Base-by-base conservation (phyloP, 2,888 invertebrate species). In the Gibbula magus region DNA sequence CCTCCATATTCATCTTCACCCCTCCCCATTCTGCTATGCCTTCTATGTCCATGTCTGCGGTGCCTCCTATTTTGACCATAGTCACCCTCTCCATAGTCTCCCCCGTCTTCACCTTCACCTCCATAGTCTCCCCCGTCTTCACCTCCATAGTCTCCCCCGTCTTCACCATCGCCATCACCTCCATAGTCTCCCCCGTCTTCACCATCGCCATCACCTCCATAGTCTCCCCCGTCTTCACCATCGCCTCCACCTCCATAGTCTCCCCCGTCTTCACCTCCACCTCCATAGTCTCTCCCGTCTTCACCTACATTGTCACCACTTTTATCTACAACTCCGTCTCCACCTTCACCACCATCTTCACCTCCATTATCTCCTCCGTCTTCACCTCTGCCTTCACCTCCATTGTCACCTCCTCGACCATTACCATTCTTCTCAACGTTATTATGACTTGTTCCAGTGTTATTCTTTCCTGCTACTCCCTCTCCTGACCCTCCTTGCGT, bases 71-170 rank as follows among this genome's bases (percentile, higher is more conserved):
- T n/a, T n/a, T n/a, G n/a, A n/a, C n/a, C n/a, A n/a, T n/a, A n/a
- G n/a, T n/a, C n/a, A n/a, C n/a, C n/a, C n/a, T n/a, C n/a, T n/a
- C n/a, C n/a, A n/a, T n/a, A n/a, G n/a, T n/a, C n/a, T n/a, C n/a
- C n/a, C n/a, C n/a, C n/a, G n/a, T n/a, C n/a, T n/a, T n/a, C n/a
- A n/a, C n/a, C n/a, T n/a, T n/a, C n/a, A n/a, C n/a, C n/a, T n/a
- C n/a, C n/a, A n/a, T n/a, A n/a, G n/a, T n/a, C n/a, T n/a, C n/a
- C n/a, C n/a, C n/a, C 56, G 56, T 77, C 56, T 20, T 77, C 29
- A 77, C 22, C 61, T 32, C 56, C 77, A 77, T 77, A 54, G 56
- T 77, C 77, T 32, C 56, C 77, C 25, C 25, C 77, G 16, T 8
- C 77, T 18, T 61, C 77, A 61, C 29, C 77, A 32, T 56, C 77